Evolutionary conservation across 2,113 vertebrate species (phyloP), one percentile per base, ranked within the genome.

Genomic region (Formicarius rufipectus): DNA sequence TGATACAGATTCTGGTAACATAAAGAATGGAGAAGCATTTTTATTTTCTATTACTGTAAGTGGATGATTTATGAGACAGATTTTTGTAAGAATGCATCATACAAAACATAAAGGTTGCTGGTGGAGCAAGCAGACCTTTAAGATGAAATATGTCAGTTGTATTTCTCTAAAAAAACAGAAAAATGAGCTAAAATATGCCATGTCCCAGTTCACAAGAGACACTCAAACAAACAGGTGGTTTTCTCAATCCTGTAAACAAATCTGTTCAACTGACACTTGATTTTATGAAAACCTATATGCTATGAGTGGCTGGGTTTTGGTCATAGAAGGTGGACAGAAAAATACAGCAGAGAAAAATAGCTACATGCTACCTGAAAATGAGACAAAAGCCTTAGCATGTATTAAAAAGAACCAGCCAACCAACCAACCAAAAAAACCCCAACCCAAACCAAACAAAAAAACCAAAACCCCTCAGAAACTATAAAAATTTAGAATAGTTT

Each of bases 181-280:
- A 69, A 84, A 83, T 71, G 33, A 78, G 12, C 33, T 73, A 77
- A 91, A 83, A 77, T 44, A 42, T 23, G 20, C 2, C 19, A 15
- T 55, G 56, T 80, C 24, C 19, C 30, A n/a, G 52, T 75, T 94
- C 45, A 72, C 13, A 84, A 55, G 39, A 90, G 22, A 55, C 89
- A 9, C 14, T 79, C 35, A 88, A 78, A 80, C 11, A 87, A 84
- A 37, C 10, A 44, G 14, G n/a, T 40, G 81, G 21, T 74, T 91
- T 92, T 56, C 45, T 89, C 49, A 52, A 19, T 81, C 12, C 25
- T 68, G 28, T 79, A 89, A 87, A 83, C 50, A 93, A 75, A 77
- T 68, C 39, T 84, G 23, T 74, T 68, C 28, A 39, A n/a, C 27
- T 83, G 73, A 88, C 59, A 42, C 22, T 63, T 56, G 47, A 44